Evolutionary conservation across 2,797 vertebrate genomes (phyloP), one percentile per base, ranked within the genome.

Genomic region (Betta splendens): DNA sequence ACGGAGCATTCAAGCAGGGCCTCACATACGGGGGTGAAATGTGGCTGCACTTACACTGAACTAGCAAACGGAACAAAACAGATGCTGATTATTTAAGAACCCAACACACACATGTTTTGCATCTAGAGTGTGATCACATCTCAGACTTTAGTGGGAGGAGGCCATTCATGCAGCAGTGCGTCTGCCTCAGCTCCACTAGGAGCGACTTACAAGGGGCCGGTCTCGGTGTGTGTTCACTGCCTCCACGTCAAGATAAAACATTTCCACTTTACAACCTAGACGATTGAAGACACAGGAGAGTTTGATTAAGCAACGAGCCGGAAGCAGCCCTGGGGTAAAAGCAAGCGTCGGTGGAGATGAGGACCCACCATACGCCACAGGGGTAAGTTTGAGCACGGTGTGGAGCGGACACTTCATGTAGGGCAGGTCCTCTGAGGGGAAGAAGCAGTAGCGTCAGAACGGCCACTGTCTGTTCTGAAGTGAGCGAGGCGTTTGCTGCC

Each of bases 401-500:
- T 99, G 97, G 9, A 99, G 94, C 3, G 97, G 97, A 60, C 96
- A 98, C 64, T 91, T 94, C 89, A 98, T 91, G 85, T 98, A 98
- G 0, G 97, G 95, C 3, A 98, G 93, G 75, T 98, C 95, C 16
- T 97, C 97, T 98, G 52, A 53, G 82, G 38, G 20, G 35, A 42
- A 45, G 9, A 17, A 1, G 10, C 12, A 16, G 25, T 37, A 37
- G 4, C 10, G 23, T 56, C 17, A 45, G 16, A 16, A 28, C 12
- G 26, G 21, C 5, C 6, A 9, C 7, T 20, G 46, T 61, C n/a
- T 23, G 15, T 56, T 7, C 13, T 18, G 26, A 32, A 47, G 3
- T 25, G 22, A 44, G 3, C 25, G 22, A 44, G 10, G 21, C n/a
- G 25, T 5, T 5, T 48, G 2, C 16, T 39, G 13, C 35, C 6